phyloP scores from a whole-genome alignment of 1,140 invertebrate genomes.

The Eriosoma lanigerum region DNA sequence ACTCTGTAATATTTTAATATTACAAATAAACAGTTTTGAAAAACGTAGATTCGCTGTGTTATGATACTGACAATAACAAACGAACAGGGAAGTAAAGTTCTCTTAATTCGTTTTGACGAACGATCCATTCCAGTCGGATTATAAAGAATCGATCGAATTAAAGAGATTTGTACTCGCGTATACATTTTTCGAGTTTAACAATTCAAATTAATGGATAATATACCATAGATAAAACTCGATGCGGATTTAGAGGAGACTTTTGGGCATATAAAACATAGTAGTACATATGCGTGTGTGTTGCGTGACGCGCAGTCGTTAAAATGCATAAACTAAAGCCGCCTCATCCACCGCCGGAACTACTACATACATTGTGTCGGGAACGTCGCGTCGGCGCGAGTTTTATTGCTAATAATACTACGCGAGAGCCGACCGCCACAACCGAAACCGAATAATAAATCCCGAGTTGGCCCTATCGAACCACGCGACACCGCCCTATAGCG shows the following conservation, averaged over 20 bases:
- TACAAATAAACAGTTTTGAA: no score
- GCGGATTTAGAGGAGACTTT: not conserved
- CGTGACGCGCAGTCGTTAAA: conserved; percentile 47
- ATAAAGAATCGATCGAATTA: no score
- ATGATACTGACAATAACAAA: no score
- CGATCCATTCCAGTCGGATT: no score
- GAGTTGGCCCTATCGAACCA: conserved; percentile 17
- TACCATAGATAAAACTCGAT: not conserved
- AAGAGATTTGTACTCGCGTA: no score
- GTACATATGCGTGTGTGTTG: not conserved
- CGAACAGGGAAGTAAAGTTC: no score
- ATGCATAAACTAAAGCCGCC: conserved; percentile 32
- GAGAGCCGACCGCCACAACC: not conserved
- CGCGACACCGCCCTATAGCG: not conserved
- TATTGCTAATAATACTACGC: conserved; percentile 30
- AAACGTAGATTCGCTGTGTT: no score
- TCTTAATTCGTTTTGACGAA: no score
- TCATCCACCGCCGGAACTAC: no score
- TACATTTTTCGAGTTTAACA: no score
- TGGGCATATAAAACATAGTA: not conserved
- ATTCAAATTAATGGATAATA: conserved; percentile 19
- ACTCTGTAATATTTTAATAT: no score
- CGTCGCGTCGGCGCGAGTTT: conserved; percentile 43
- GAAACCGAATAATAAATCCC: conserved; percentile 44
- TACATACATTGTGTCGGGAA: not conserved